These are phyloP conservation scores for Exaiptasia diaphana DNA, from an alignment of 64 coral and sea anemone genomes.

Conservation along the genomic window DNA sequence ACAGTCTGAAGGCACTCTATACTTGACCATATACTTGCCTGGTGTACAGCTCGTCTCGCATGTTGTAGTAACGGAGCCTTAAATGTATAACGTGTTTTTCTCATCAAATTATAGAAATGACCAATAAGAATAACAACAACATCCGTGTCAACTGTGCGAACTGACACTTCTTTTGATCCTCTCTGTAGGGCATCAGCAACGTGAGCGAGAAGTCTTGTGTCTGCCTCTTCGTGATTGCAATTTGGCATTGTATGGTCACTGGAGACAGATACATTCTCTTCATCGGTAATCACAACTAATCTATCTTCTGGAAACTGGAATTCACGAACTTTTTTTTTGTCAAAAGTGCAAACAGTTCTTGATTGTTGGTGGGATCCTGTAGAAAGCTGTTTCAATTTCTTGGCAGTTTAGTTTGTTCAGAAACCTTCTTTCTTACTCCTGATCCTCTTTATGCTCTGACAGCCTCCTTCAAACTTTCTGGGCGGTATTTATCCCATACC, in stretches of 20 bases:
- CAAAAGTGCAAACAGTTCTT: constrained; percentile 28
- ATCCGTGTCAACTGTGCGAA: constrained; percentile 34
- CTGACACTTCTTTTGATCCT: neutral
- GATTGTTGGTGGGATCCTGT: constrained; percentile 24
- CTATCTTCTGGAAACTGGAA: no score
- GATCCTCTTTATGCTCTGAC: constrained; percentile 15
- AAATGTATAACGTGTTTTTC: neutral
- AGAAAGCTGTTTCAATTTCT: constrained; percentile 38
- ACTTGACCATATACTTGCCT: neutral
- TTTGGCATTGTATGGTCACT: no score
- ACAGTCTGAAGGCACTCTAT: neutral
- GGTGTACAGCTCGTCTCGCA: constrained; percentile 2
- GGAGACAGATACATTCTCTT: no score
- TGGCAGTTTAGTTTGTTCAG: constrained; percentile 37
- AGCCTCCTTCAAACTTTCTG: constrained; percentile 22
- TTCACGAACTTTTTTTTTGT: no score
- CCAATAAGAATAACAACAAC: constrained; percentile 14
- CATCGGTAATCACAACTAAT: no score
- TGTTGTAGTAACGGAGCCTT: neutral
- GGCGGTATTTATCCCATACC: constrained; percentile 4
- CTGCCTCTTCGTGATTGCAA: no score
- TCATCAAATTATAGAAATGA: neutral
- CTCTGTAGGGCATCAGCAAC: constrained; percentile 9
- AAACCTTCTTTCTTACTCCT: constrained; percentile 10
- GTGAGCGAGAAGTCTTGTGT: no score